Percentiles rank a stretch among this genome's conserved stretches.
These are phyloP conservation scores for Drosophila ogumai DNA, from an alignment of 1,140 invertebrate species.

Conservation along the genomic window DNA sequence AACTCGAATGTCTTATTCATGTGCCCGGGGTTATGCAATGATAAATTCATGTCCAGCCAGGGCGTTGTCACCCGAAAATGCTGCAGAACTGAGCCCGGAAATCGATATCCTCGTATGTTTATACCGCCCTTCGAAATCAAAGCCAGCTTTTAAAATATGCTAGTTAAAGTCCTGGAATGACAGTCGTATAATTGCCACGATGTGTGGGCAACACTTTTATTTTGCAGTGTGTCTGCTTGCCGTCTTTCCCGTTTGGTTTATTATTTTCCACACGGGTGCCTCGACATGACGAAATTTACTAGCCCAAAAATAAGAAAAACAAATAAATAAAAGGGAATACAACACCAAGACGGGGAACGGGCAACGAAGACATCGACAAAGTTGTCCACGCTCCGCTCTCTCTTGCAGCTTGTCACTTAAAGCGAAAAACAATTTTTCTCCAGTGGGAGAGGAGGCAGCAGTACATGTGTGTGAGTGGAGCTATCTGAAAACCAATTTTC, in stretches of 20 bases:
- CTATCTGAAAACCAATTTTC: constrained; percentile 83
- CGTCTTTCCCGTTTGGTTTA: constrained; percentile 38
- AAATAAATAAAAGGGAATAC: constrained; percentile 39
- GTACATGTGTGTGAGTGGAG: constrained; percentile 25
- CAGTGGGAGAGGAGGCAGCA: constrained; percentile 31
- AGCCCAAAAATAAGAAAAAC: constrained; percentile 41
- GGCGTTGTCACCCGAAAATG: constrained; percentile 11
- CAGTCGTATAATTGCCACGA: constrained; percentile 9
- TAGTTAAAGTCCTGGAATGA: constrained; percentile 12
- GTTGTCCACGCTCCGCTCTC: constrained; percentile 42
- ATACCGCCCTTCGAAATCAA: constrained; percentile 21
- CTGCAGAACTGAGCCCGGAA: constrained; percentile 2
- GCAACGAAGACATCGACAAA: constrained; percentile 46
- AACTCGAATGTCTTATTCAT: constrained; percentile 46
- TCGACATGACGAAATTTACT: constrained; percentile 65
- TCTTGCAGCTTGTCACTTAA: constrained; percentile 71
- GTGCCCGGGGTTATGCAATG: constrained; percentile 28
- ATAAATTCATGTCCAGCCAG: constrained; percentile 44
- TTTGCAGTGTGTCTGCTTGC: constrained; percentile 21
- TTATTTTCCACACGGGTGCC: constrained; percentile 75
- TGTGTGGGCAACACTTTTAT: constrained; percentile 7
- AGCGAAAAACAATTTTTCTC: constrained; percentile 81
- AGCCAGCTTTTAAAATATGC: constrained; percentile 12
- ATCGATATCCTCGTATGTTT: constrained; percentile 12
- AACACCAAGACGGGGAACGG: constrained; percentile 19